Conservation (phyloP, 1,140 invertebrate species). For the Papilio aristodemus region DNA sequence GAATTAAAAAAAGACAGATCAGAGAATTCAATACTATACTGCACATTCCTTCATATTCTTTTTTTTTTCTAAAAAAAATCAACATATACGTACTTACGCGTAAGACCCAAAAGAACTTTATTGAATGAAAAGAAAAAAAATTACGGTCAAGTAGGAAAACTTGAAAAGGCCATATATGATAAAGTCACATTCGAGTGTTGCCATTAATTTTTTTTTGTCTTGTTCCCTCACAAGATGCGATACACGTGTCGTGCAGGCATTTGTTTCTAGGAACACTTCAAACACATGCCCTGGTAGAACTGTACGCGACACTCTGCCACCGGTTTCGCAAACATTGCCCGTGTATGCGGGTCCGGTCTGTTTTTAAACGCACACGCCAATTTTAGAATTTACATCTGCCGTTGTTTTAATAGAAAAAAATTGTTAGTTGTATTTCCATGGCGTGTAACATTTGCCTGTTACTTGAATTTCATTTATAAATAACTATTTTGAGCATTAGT, state of each 20-base stretch:
- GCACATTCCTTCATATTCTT: background rate
- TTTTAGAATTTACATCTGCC: conserved; percentile 51
- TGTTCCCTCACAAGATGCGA: conserved; percentile 52
- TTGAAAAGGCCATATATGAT: conserved; percentile 35
- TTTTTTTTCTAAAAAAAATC: background rate
- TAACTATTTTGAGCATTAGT: background rate
- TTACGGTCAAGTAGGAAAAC: conserved; percentile 20
- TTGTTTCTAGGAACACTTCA: conserved; percentile 64
- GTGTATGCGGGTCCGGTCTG: conserved; percentile 46
- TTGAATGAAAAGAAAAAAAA: conserved; percentile 27
- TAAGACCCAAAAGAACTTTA: background rate
- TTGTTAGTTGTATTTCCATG: background rate
- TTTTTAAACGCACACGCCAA: conserved; percentile 47
- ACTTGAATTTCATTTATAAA: background rate
- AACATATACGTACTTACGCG: background rate
- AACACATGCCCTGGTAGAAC: conserved; percentile 50
- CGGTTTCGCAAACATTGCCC: conserved; percentile 44
- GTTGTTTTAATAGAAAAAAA: conserved; percentile 35
- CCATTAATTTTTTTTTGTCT: conserved; percentile 57
- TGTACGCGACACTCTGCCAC: conserved; percentile 39
- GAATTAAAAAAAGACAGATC: background rate
- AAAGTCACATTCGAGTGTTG: conserved; percentile 30
- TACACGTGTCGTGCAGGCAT: conserved; percentile 53
- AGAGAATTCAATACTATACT: background rate
- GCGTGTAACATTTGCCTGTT: background rate